Evolutionary conservation across 2,113 vertebrate genomes (phyloP).

Genomic region (Labeo catla): DNA sequence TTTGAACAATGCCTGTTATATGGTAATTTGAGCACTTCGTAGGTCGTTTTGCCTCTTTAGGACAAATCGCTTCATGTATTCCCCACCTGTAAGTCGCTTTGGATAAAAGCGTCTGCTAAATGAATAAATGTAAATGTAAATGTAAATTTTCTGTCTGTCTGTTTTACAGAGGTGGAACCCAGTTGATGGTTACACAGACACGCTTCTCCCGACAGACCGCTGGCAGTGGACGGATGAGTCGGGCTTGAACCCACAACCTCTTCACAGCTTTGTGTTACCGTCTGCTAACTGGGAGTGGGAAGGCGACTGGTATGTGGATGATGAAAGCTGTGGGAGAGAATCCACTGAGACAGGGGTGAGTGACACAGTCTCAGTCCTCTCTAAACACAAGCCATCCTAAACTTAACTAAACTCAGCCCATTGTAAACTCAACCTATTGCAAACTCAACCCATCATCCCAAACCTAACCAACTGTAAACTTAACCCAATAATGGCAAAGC

Average conservation of each 20-base stretch:
- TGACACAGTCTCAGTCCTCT: constrained; percentile 38
- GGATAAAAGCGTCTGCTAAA: too few species aligned
- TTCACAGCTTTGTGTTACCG: constrained; percentile 88
- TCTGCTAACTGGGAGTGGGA: constrained; percentile 98
- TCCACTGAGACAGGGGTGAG: constrained; percentile 95
- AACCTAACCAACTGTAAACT: too few species aligned
- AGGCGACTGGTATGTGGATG: constrained; percentile 97
- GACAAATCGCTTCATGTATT: too few species aligned
- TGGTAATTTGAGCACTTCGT: too few species aligned
- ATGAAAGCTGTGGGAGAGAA: constrained; percentile 94
- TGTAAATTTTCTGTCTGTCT: constrained; percentile 14
- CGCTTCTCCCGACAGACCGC: constrained; percentile 93
- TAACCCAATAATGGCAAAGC: not conserved
- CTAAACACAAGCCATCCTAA: not conserved
- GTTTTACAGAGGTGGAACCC: constrained; percentile 93
- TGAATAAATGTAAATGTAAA: too few species aligned
- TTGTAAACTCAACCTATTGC: too few species aligned
- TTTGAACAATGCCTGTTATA: too few species aligned
- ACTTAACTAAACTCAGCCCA: not conserved
- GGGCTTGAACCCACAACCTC: constrained; percentile 85
- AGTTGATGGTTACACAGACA: constrained; percentile 92
- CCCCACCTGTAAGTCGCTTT: too few species aligned
- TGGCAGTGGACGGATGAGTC: constrained; percentile 96
- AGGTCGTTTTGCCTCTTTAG: too few species aligned
- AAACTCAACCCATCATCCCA: not conserved